Evolutionary conservation across 2,797 vertebrate genomes (phyloP), one percentile per base, ranked within the genome.

Genomic region (Ptychadena robeensis): DNA sequence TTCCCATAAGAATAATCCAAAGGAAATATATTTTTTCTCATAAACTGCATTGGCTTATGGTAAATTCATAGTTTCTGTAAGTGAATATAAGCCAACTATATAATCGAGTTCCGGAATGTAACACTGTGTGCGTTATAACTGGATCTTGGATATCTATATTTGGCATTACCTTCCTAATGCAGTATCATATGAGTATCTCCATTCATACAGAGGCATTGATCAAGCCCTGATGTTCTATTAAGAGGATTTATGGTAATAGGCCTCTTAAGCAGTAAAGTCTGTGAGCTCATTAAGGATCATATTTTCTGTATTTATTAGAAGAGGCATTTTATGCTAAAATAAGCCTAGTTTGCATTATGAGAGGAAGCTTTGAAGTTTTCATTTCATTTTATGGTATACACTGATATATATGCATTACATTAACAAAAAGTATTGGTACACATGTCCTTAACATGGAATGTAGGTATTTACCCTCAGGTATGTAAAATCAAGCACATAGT

Each of bases 221-320:
- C 66, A 59, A 61, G 32, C 61, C 2, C 28, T 67, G 64, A 67
- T 67, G 27, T 77, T 57, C 76, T 59, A 57, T 79, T 69, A 80
- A 63, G n/a, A 70, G 67, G 77, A 80, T 80, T 80, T 80, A 80
- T 80, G 66, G 32, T 61, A 59, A 80, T 59, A 63, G 34, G 28
- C 65, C 57, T 57, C 53, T 57, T 79, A 57, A 57, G 35, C 40
- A 67, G 25, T 28, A 67, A 68, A 32, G 9, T 31, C 18, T 37
- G 25, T 63, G 73, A 75, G 27, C 61, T 66, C 61, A 31, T 35
- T 30, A 9, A 38, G 10, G 14, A 38, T 78, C n/a, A 78, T 78
- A 32, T 48, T 44, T 32, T 67, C 22, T n/a, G 53, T 78, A 44
- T 66, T 66, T 78, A 67, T 78, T 65, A 77, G 44, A 53, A 22